Evolutionary conservation across 2,113 vertebrate species (phyloP), one percentile per base, ranked within the genome.

Genomic region (Phaethon lepturus): DNA sequence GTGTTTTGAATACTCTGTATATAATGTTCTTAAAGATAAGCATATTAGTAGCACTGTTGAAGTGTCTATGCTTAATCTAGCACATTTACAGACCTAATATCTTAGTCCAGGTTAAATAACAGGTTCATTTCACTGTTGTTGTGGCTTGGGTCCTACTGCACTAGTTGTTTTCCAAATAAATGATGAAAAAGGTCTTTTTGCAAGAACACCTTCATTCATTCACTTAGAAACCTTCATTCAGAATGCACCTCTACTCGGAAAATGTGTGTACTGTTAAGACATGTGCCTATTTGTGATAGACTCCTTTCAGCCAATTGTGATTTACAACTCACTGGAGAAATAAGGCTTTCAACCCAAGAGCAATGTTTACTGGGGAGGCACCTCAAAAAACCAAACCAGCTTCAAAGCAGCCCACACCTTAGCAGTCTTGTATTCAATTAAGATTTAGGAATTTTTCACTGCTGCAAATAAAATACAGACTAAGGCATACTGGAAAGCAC

Each of bases 21-120:
- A 45, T 78, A 64, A 85, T 66, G 35, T 90, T 89, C 92, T 91
- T 91, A 85, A 31, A 74, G 71, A 56, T 95, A 90, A 93, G 73
- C 69, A 89, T 77, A 58, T 85, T 52, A 90, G 60, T 35, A 75
- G 35, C 20, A 52, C 44, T 45, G 25, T 24, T 64, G 49, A 88
- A 90, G 31, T 33, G 6, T 12, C 49, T 72, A 0, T 85, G 71
- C 53, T 45, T 88, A 64, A 94, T 56, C 77, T 87, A 66, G 49
- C 26, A 6, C 26, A 40, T 52, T 90, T 76, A 68, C 53, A 79
- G 77, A 87, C 58, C 64, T 76, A 75, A n/a, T 85, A 68, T 72
- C 94, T 91, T 42, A 82, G 85, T 29, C 66, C 73, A 71, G 40
- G 66, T 93, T 88, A 90, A 93, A 31, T 71, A 93, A 85, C 25